Percentiles rank a stretch among this genome's conserved stretches.
Conservation (phyloP, 2,113 vertebrate species). For the Oriolus oriolus region DNA sequence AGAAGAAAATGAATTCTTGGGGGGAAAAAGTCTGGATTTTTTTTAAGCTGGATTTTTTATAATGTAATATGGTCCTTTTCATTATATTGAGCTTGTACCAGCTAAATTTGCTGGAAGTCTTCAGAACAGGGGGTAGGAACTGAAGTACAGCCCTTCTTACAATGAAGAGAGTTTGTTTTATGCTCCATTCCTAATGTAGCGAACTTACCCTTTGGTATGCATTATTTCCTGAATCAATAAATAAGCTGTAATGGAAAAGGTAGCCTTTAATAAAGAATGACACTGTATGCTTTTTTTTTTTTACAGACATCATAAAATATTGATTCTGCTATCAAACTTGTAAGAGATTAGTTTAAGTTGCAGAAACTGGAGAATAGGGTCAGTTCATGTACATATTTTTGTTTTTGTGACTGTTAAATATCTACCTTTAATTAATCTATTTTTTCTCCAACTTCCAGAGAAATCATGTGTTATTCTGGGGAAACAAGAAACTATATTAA, state of each 20-base stretch:
- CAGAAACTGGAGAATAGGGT: conserved; percentile 29
- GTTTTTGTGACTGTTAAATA: conserved; percentile 56
- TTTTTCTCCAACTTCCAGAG: conserved; percentile 52
- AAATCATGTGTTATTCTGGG: conserved; percentile 67
- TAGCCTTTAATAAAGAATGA: conserved; percentile 47
- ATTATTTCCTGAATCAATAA: conserved; percentile 35
- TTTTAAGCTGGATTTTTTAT: neutral
- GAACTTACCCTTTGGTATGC: neutral
- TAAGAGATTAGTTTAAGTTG: conserved; percentile 39
- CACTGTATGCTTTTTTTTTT: neutral
- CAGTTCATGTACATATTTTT: neutral
- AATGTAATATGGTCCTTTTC: neutral
- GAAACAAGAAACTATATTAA: conserved; percentile 74
- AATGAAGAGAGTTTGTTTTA: neutral
- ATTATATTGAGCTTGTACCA: neutral
- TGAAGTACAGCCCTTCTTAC: neutral
- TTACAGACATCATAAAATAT: neutral
- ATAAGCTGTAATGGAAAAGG: conserved; percentile 42
- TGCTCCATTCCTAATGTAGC: neutral
- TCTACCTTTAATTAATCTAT: conserved; percentile 67
- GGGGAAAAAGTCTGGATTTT: neutral
- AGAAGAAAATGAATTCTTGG: neutral
- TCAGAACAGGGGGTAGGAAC: neutral
- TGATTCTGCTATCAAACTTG: conserved; percentile 38
- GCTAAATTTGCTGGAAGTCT: neutral